These are phyloP conservation scores for Ceratothoa steindachneri DNA, from an alignment of 2,888 invertebrate genomes.

Conservation along the genomic window DNA sequence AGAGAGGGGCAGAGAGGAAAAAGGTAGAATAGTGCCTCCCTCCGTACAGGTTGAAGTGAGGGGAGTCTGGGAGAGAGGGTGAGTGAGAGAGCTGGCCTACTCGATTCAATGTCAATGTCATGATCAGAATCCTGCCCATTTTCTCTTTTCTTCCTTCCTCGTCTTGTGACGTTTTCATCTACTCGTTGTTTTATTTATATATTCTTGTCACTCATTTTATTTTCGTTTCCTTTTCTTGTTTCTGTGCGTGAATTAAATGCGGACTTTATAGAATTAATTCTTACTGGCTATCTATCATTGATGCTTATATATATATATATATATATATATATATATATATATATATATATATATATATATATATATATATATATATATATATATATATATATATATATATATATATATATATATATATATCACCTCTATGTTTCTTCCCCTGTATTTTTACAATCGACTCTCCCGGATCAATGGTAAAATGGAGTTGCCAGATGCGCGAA, in stretches of 20 bases:
- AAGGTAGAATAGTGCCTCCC: no score
- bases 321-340: neutral
- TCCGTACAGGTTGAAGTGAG: neutral
- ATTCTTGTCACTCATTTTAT: no score
- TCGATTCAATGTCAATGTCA: neutral
- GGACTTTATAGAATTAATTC: no score
- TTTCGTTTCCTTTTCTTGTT: no score
- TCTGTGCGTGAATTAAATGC: no score
- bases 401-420: neutral
- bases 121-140: neutral
- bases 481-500: conserved; percentile 10
- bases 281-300: no score
- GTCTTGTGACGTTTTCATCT: no score
- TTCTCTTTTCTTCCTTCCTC: neutral
- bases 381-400: neutral
- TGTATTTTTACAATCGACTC: conserved; percentile 5
- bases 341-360: no score
- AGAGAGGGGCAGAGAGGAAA: neutral
- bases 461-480: conserved; percentile 1
- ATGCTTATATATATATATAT: neutral
- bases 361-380: neutral
- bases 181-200: no score
- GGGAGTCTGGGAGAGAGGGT: neutral
- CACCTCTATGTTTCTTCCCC: neutral
- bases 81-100: neutral